Evolutionary conservation across 2,888 invertebrate genomes (phyloP), one percentile per base, ranked within the genome.

Genomic region (Drosophila monieri): DNA sequence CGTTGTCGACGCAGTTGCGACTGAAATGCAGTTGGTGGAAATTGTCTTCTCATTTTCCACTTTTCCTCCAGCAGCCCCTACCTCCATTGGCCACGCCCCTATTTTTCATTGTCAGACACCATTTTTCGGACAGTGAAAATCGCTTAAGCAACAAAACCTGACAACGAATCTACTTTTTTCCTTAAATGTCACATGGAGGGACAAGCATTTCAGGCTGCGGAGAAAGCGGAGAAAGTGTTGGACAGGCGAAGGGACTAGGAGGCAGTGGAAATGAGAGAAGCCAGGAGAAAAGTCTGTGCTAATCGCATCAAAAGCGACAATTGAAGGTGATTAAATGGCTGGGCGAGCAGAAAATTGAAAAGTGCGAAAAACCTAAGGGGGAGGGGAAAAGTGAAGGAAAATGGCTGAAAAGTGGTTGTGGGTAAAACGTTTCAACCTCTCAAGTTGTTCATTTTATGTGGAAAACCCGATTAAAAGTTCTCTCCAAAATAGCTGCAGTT

Each of bases 141-240:
- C 68, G 69, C 69, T 68, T 68, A 58, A 58, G 68, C 58, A 58
- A 58, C 52, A 68, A 58, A 68, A 53, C 48, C 59, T 49, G 69
- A 53, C 68, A 68, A 48, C 59, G 48, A 23, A 41, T 43, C 48
- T 32, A 48, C 30, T 48, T 69, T 49, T 47, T 49, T 47, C 53
- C 23, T 27, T 4, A 46, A 58, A 49, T 68, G 69, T 48, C 58
- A 46, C 30, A 39, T 30, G 25, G 35, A 32, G 52, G 51, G 27
- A 21, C 49, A 18, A 32, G 18, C 35, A 32, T 48, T 48, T 56
- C n/a, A 15, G 46, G 6, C 6, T 6, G 6, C 15, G n/a, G 30
- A 35, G 32, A 10, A 44, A 47, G 15, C 15, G 21, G 35, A 32
- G 48, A 37, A 21, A 43, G 23, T 55, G 30, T 46, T 30, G 32